A percentile compares a stretch with the other conserved stretches of the same genome.
Evolutionary conservation across 2,888 invertebrate species (phyloP).

Genomic region (Stomorhina lunata): DNA sequence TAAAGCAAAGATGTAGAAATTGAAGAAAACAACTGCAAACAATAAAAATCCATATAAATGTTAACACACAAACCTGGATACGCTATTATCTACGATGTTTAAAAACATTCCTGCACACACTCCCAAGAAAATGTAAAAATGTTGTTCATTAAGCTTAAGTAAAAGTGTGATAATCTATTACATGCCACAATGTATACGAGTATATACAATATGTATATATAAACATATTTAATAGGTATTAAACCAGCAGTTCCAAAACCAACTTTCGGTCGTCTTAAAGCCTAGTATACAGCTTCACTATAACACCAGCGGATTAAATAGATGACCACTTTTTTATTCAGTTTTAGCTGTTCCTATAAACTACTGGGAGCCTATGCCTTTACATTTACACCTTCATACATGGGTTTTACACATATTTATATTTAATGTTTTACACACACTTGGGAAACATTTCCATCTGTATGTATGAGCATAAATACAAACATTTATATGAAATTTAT

Average conservation of each 20-base stretch:
- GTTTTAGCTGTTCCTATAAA: too few relatives aligned
- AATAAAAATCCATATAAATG: neutral
- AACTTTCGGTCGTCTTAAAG: too few relatives aligned
- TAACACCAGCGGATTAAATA: too few relatives aligned
- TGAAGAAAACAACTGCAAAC: neutral
- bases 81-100: neutral
- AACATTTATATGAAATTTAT: neutral
- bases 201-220: neutral
- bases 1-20: neutral
- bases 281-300: too few relatives aligned
- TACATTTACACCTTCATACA: neutral
- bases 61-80: neutral
- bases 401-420: neutral
- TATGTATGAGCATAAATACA: neutral
- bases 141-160: constrained; percentile 44
- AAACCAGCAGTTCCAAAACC: too few relatives aligned
- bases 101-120: neutral
- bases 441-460: neutral
- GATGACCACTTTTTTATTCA: too few relatives aligned
- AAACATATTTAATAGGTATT: too few relatives aligned
- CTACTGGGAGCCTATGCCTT: too few relatives aligned
- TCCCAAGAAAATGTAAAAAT: constrained; percentile 11
- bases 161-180: constrained; percentile 50
- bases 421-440: neutral
- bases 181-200: neutral